phyloP scores from a whole-genome alignment of 2,797 vertebrate genomes.

The Manis crassicaudata region DNA sequence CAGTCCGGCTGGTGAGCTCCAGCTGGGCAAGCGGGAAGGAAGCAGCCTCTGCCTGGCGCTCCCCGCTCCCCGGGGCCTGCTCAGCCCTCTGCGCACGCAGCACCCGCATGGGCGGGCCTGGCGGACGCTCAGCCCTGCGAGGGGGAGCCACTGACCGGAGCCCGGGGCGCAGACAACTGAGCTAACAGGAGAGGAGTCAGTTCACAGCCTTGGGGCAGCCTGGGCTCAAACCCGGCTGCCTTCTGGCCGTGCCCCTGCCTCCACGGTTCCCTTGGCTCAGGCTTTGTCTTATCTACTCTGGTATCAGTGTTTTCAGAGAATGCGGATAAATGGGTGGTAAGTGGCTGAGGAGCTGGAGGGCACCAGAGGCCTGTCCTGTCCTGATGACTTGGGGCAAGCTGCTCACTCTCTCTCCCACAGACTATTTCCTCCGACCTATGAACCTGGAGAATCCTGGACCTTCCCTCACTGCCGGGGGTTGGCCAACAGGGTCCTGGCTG shows the following conservation, averaged over 20 bases:
- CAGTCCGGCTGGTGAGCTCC: fast-evolving
- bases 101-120: fast-evolving
- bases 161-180: background rate
- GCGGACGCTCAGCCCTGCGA: background rate
- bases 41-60: fast-evolving
- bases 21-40: no score
- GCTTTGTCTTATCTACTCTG: background rate
- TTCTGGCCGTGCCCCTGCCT: background rate
- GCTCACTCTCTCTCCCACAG: no score
- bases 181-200: no score
- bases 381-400: background rate
- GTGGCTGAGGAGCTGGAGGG: background rate
- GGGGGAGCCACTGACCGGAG: background rate
- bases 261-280: background rate
- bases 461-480: no score
- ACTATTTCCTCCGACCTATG: no score
- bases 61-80: fast-evolving
- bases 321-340: fast-evolving
- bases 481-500: background rate
- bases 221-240: fast-evolving
- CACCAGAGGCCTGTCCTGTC: background rate
- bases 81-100: fast-evolving
- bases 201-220: fast-evolving
- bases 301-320: background rate
- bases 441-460: background rate